A percentile compares a stretch with the other conserved stretches of the same genome.
Conservation (phyloP, 2,797 vertebrate genomes). For the Syngnathus rostellatus region DNA sequence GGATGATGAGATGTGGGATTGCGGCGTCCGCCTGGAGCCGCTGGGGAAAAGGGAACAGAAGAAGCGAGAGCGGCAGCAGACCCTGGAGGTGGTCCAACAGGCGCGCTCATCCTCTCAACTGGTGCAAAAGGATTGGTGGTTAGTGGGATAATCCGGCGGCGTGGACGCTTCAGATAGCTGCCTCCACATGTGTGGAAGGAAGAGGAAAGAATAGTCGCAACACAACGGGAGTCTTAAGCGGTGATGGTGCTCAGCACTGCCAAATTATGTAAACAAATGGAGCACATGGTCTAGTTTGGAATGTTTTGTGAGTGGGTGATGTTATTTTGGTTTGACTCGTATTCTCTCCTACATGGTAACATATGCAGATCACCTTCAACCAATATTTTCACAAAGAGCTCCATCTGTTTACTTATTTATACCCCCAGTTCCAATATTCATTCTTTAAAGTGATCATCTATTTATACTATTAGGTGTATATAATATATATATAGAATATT, state of each 20-base stretch:
- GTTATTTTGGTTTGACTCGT: slow-evolving; percentile 34
- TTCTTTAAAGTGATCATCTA: neutral
- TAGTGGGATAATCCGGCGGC: slow-evolving; percentile 64
- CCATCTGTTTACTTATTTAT: neutral
- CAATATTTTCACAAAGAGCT: neutral
- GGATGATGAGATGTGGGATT: slow-evolving; percentile 45
- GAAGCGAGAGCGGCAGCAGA: slow-evolving; percentile 40
- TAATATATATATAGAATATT: too few species aligned
- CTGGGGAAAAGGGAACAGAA: slow-evolving; percentile 41
- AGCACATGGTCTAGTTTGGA: slow-evolving; percentile 28
- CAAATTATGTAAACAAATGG: slow-evolving; percentile 53
- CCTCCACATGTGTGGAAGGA: slow-evolving; percentile 49
- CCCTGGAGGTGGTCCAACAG: slow-evolving; percentile 61
- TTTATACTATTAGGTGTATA: neutral
- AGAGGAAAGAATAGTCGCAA: slow-evolving; percentile 38
- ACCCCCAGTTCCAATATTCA: neutral
- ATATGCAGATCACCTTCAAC: slow-evolving; percentile 22
- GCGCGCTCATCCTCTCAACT: slow-evolving; percentile 67
- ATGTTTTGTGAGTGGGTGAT: slow-evolving; percentile 35
- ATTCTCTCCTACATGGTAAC: slow-evolving; percentile 3
- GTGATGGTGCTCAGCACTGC: slow-evolving; percentile 25
- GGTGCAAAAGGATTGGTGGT: slow-evolving; percentile 68
- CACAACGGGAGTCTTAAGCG: slow-evolving; percentile 53
- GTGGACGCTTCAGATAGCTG: slow-evolving; percentile 66
- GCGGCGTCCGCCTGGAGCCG: slow-evolving; percentile 30